Percentiles rank a stretch among this genome's conserved stretches.
Evolutionary conservation across 2,888 invertebrate genomes (phyloP).

Genomic region (Acronicta aceris): DNA sequence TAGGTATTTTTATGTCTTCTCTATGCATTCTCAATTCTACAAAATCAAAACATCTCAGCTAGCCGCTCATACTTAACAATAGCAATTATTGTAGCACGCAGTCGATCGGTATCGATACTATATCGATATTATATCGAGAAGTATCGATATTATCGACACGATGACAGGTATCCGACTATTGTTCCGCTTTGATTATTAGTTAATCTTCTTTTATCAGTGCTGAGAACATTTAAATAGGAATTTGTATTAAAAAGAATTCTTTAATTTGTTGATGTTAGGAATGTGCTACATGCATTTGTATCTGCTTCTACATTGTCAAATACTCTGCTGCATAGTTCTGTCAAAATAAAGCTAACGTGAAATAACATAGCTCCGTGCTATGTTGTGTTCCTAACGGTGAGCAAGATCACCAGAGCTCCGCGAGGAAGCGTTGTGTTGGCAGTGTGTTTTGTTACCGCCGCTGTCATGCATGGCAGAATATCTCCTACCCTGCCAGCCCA

Average conservation of each 20-base stretch:
- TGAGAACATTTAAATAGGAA: constrained; percentile 3
- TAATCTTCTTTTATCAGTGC: constrained; percentile 28
- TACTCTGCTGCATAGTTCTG: too few species aligned
- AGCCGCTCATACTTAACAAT: constrained; percentile 63
- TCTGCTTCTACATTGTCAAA: too few species aligned
- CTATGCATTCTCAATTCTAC: constrained; percentile 30
- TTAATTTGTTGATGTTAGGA: background rate
- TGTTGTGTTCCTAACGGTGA: too few species aligned
- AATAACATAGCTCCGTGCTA: too few species aligned
- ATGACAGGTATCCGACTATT: constrained; percentile 61
- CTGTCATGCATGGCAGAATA: too few species aligned
- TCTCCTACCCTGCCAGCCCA: too few species aligned
- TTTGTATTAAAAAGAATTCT: background rate
- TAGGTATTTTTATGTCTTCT: constrained; percentile 5
- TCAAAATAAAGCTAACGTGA: too few species aligned
- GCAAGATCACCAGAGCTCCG: too few species aligned
- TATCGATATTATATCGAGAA: constrained; percentile 54
- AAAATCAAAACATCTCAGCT: constrained; percentile 30
- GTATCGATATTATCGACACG: constrained; percentile 52
- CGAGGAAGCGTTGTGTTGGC: too few species aligned
- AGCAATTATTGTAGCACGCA: constrained; percentile 69
- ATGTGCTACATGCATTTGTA: too few species aligned
- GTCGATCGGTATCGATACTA: constrained; percentile 55
- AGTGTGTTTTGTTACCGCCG: too few species aligned
- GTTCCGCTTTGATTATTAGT: constrained; percentile 43